Percentiles rank a stretch among this genome's conserved stretches.
Conservation (phyloP, 2,888 invertebrate species). For the Drosophila anomalata region DNA sequence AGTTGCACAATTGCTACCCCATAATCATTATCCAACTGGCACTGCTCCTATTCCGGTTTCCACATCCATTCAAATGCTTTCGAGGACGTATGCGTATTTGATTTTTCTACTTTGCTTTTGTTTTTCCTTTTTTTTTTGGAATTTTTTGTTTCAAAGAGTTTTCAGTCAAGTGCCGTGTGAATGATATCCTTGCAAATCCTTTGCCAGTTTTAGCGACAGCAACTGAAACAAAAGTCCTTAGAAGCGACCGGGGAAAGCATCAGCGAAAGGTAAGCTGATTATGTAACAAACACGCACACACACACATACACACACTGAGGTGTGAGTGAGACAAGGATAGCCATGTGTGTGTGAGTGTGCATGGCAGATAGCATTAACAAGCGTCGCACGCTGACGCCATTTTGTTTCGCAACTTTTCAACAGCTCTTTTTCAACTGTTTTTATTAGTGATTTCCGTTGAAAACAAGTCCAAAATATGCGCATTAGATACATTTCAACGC, state of each 20-base stretch:
- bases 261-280: constrained; percentile 74
- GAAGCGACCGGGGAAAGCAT: constrained; percentile 37
- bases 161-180: constrained; percentile 22
- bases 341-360: constrained; percentile 27
- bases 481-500: constrained; percentile 29
- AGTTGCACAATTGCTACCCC: constrained; percentile 15
- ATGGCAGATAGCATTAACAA: constrained; percentile 63
- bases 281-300: constrained; percentile 54
- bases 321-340: too few species aligned
- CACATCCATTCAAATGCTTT: background rate
- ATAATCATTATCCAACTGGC: constrained; percentile 34
- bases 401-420: constrained; percentile 76
- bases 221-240: constrained; percentile 47
- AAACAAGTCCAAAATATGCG: constrained; percentile 70
- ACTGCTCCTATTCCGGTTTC: background rate
- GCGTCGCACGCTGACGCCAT: constrained; percentile 66
- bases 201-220: constrained; percentile 37
- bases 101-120: background rate
- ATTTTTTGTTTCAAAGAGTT: constrained; percentile 1
- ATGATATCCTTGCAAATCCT: constrained; percentile 57
- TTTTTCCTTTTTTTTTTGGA: background rate
- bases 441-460: constrained; percentile 78
- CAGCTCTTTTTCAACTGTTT: constrained; percentile 67
- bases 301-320: background rate
- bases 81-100: background rate